Base-by-base conservation (phyloP, 35 echinoderm and acorn worm genomes). In the Nesometra sesokonis region DNA sequence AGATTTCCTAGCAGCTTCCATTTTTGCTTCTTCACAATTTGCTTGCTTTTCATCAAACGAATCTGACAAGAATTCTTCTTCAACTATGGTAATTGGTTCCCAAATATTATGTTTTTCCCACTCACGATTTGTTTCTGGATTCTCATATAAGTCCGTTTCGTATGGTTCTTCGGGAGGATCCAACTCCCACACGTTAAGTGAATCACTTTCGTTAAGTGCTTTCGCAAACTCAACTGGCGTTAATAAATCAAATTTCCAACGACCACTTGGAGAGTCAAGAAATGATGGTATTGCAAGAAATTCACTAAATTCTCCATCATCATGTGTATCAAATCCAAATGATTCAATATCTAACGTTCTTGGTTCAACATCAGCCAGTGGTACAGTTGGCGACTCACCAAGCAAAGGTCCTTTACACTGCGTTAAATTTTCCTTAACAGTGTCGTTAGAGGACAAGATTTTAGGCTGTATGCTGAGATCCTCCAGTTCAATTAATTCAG, bases 201-300 rank as follows among this genome's bases (percentile, higher is more conserved):
- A 27, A 37, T 83, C 81, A 83, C 85, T 89, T 31, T 98, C 95
- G 81, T 90, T 94, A 31, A 99, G 79, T 79, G 90, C 90, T 87
- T 94, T 88, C 78, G 91, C 92, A 33, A 99, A 81, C 80, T 94
- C 90, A 37, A 93, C 95, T 30, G 95, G 95, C 0, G 91, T 97
- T 82, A 97, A 82, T 9, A 97, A 84, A 84, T 97, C 94, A 93
- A 93, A 97, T 84, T 91, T 93, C 35, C 86, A 93, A 37, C 91
- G 77, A 77, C 94, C 94, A 33, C 91, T 97, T 80, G 94, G 94
- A 30, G 94, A 91, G 57, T 97, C 91, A 33, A 93, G 78, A 37
- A 81, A 88, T 82, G 91, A 93, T 86, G 94, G 94, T 33, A 97
- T 89, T 79, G 94, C 94, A 81, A 93, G 85, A 89, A 97, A 97